phyloP scores from a whole-genome alignment of 2,888 invertebrate species.

The Atethmia centrago region DNA sequence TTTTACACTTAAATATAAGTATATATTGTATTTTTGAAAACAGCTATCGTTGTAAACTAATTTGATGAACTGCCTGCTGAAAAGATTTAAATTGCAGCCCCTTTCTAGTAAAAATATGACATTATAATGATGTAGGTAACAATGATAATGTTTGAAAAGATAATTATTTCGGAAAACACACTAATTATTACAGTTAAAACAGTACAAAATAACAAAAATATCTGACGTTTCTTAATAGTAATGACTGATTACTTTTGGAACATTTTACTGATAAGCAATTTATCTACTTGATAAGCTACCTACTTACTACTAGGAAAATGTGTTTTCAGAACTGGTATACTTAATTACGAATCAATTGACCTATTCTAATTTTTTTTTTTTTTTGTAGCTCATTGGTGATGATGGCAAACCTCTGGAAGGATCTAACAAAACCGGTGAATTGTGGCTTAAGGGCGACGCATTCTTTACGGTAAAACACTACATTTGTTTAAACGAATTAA shows the following conservation, averaged over 20 bases:
- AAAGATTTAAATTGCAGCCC: neutral
- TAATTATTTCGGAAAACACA: neutral
- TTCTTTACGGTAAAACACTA: constrained; percentile 74
- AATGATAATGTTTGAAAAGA: neutral
- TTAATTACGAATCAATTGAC: neutral
- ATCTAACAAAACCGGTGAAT: constrained; percentile 69
- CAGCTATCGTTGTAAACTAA: neutral
- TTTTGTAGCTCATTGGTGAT: constrained; percentile 71
- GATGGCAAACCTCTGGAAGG: constrained; percentile 64
- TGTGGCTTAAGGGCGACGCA: constrained; percentile 74
- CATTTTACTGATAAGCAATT: constrained; percentile 14
- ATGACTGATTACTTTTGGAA: constrained; percentile 30
- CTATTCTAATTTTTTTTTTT: constrained; percentile 16
- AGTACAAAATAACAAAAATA: neutral
- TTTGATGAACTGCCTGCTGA: neutral
- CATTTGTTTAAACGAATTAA: neutral
- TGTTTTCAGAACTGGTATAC: neutral
- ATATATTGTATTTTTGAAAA: neutral
- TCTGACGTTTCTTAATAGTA: constrained; percentile 18
- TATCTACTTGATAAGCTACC: constrained; percentile 9
- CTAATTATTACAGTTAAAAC: neutral
- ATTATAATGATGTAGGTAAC: constrained; percentile 3
- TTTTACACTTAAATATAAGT: neutral
- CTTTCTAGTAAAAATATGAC: neutral
- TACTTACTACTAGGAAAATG: neutral